Conservation (phyloP, 2,113 vertebrate genomes). For the Plotosus lineatus region DNA sequence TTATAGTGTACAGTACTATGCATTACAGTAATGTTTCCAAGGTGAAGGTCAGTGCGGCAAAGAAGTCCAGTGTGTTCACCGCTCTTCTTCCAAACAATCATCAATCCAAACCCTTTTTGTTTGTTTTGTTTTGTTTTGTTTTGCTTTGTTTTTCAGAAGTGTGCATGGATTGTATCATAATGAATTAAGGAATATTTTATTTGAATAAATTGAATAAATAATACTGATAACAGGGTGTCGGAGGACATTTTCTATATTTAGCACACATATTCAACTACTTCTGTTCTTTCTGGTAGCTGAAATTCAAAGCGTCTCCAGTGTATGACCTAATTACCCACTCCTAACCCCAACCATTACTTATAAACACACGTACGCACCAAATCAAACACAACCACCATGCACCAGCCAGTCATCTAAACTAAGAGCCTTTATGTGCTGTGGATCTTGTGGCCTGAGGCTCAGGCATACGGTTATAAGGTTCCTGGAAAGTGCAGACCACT, state of each 20-base stretch:
- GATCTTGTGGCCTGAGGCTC: slow-evolving; percentile 64
- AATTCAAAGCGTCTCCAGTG: slow-evolving; percentile 12
- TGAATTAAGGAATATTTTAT: not conserved
- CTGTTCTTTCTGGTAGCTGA: not conserved
- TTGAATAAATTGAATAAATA: not conserved
- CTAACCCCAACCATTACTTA: slow-evolving; percentile 31
- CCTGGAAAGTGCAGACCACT: slow-evolving; percentile 48
- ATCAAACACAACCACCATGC: slow-evolving; percentile 27
- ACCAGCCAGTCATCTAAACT: slow-evolving; percentile 52
- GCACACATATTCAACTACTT: not conserved
- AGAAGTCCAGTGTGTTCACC: not conserved
- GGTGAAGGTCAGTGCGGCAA: not conserved
- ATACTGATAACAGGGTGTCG: not conserved
- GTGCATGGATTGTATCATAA: not conserved
- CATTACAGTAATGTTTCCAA: not conserved
- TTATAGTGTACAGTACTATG: not conserved
- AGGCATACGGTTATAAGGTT: slow-evolving; percentile 55
- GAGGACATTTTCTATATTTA: not conserved
- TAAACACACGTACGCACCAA: slow-evolving; percentile 32
- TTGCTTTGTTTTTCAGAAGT: too few species aligned
- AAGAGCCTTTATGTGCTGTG: slow-evolving; percentile 59
- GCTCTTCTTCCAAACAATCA: slow-evolving; percentile 1
- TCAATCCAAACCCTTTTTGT: not conserved
- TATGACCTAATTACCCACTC: slow-evolving; percentile 34
- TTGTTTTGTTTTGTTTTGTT: too few species aligned